phyloP scores from a whole-genome alignment of 2,113 vertebrate genomes.

The Herpetotheres cachinnans region DNA sequence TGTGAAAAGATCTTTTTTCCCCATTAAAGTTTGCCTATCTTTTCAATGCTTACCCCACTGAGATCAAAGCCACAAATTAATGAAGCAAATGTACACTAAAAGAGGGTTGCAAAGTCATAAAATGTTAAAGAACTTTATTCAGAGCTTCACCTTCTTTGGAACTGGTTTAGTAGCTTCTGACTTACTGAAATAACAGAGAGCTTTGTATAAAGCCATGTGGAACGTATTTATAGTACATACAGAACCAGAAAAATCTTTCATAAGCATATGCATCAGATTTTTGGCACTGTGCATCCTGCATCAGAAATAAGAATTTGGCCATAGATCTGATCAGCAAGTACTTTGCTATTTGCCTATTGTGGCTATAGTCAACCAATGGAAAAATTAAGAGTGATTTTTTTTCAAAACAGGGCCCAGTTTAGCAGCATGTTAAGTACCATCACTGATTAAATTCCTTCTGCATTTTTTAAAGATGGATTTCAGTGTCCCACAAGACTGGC shows the following conservation, averaged over 20 bases:
- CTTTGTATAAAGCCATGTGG: constrained; percentile 53
- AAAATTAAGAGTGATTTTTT: neutral
- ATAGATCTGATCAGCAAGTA: constrained; percentile 8
- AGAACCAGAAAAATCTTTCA: constrained; percentile 47
- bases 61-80: constrained; percentile 44
- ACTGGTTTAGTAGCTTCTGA: constrained; percentile 38
- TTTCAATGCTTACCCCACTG: neutral
- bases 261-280: constrained; percentile 52
- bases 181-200: constrained; percentile 51
- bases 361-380: neutral
- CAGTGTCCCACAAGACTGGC: neutral
- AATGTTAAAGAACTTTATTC: constrained; percentile 40
- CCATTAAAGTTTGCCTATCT: neutral
- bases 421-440: neutral
- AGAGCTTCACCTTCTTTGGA: constrained; percentile 45
- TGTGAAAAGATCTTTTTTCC: neutral
- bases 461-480: neutral
- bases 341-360: neutral
- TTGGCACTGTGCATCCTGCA: neutral
- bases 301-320: constrained; percentile 49
- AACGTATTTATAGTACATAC: constrained; percentile 50
- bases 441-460: neutral
- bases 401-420: neutral
- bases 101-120: constrained; percentile 24
- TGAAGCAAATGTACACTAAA: constrained; percentile 17